Evolutionary conservation across 2,797 vertebrate genomes (phyloP).

Genomic region (Ispidina lecontei): DNA sequence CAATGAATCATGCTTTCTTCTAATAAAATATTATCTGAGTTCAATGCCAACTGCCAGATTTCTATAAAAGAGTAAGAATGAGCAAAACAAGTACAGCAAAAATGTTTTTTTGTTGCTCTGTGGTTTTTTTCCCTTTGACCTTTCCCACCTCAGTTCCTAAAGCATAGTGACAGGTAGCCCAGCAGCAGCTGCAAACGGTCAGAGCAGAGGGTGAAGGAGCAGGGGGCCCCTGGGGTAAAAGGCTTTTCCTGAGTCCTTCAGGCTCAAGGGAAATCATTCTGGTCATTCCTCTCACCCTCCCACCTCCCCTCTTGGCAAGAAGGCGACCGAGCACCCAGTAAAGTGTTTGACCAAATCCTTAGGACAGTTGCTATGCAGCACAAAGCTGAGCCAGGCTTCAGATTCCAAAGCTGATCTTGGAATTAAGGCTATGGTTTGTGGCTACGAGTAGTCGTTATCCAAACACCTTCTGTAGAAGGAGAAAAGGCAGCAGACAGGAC

Average conservation of each 20-base stretch:
- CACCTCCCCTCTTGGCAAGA: background rate
- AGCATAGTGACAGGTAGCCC: background rate
- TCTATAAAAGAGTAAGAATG: constrained; percentile 34
- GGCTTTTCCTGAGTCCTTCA: background rate
- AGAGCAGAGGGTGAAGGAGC: background rate
- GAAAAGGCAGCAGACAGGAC: background rate
- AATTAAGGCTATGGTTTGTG: background rate
- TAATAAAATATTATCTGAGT: constrained; percentile 50
- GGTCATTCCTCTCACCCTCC: background rate
- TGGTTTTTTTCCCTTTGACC: background rate
- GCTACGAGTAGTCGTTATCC: background rate
- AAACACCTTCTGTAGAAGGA: background rate
- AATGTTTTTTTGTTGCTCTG: background rate
- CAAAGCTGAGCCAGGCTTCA: background rate
- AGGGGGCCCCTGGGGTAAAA: background rate
- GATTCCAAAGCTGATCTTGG: background rate
- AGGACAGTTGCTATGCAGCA: background rate
- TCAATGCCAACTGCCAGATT: constrained; percentile 13
- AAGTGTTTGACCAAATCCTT: fast-evolving
- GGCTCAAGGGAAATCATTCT: background rate
- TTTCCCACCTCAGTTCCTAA: background rate
- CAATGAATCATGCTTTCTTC: constrained; percentile 43
- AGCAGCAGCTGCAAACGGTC: background rate
- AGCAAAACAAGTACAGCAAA: constrained; percentile 10
- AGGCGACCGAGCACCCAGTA: background rate